Base-by-base conservation (phyloP, 2,888 invertebrate species). In the Epirrhoe alternata region DNA sequence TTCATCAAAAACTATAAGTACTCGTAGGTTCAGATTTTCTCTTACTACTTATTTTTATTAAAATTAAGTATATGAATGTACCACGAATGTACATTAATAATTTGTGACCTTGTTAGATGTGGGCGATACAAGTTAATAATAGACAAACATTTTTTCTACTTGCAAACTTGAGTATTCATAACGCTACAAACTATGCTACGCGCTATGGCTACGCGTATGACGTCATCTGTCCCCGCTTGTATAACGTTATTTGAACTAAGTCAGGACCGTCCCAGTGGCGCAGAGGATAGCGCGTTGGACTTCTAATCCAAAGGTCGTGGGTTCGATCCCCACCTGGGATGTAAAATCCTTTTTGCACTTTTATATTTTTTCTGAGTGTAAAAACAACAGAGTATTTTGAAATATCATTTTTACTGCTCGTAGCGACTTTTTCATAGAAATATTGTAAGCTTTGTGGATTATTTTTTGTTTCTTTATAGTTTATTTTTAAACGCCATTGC, bases 201-300 rank as follows among this genome's bases (percentile, higher is more conserved):
- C 14, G 17, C 51, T 56, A 30, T 60, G 33, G 54, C 57, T 24
- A 49, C 50, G 55, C 50, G 38, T 38, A 42, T 51, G 61, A 64
- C 68, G 57, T 64, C 57, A 68, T 14, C 8, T 33, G 42, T 45
- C 33, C 42, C 17, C 24, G 53, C 30, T 51, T 58, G 12, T 45
- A 31, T 50, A 1, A 1, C 5, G 5, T 17, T 58, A 68, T 61
- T 68, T 68, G 51, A 6, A 30, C 5, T 2, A 0, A 6, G 0
- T 0, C n/a, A 66, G 10, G 31, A 63, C 33, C 57, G 68, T 69
- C 63, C 63, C 65, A 66, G 63, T 65, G 63, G 65, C 68, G 68
- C 68, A 68, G 68, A 68, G 68, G 68, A 68, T 68, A 68, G 68
- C 68, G 68, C 68, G 68, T 68, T 68, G 68, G 68, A 68, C 68